A percentile compares a stretch with the other conserved stretches of the same genome.
phyloP scores from a whole-genome alignment of 2,113 vertebrate species.

The Eulemur rufifrons region DNA sequence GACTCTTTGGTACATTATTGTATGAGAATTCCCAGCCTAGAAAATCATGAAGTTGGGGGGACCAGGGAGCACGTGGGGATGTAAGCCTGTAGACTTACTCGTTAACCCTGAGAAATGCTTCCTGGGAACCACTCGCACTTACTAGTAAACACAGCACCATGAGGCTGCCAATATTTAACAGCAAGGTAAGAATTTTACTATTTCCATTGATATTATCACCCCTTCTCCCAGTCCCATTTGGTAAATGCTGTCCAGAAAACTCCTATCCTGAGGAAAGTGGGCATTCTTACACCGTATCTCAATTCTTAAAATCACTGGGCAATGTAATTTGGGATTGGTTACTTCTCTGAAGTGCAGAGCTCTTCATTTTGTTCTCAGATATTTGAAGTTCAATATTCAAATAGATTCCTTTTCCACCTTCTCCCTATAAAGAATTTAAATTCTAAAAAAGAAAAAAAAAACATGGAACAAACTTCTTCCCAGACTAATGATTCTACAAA shows the following conservation, averaged over 20 bases:
- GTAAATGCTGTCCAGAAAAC: not conserved
- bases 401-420: not conserved
- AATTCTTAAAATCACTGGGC: not conserved
- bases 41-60: not conserved
- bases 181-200: not conserved
- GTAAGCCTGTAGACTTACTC: not conserved
- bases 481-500: constrained; percentile 64
- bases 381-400: constrained; percentile 24
- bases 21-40: not conserved
- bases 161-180: not conserved
- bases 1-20: not conserved
- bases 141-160: not conserved
- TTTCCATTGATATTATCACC: not conserved
- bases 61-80: not conserved
- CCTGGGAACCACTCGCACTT: not conserved
- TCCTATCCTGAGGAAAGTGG: not conserved
- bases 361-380: not conserved
- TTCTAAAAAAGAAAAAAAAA: not conserved
- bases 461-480: constrained; percentile 58
- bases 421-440: constrained; percentile 47
- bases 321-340: not conserved
- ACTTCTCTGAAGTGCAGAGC: not conserved
- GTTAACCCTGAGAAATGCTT: not conserved
- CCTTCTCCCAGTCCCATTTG: not conserved
- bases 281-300: not conserved